Percentiles rank a stretch among this genome's conserved stretches.
Evolutionary conservation across 64 coral and sea anemone species (phyloP).

Genomic region (Platygyra sinensis): DNA sequence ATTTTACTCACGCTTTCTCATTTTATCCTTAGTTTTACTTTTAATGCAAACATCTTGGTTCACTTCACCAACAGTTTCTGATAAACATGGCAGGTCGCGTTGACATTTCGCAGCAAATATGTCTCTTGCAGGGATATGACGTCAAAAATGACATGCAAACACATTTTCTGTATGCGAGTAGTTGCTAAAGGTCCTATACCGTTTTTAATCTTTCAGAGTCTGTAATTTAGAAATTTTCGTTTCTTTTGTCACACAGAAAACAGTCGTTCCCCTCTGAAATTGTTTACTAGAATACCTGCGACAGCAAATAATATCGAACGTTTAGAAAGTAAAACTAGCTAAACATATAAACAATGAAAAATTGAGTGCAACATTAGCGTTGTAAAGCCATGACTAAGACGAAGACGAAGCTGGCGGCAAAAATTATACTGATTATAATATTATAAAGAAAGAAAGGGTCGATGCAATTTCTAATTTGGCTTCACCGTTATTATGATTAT

Average conservation of each 20-base stretch:
- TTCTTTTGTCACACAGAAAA: not conserved
- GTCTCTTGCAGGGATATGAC: not conserved
- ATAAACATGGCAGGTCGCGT: not conserved
- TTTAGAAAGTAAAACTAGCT: not conserved
- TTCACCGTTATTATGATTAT: not conserved
- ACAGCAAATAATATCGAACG: not conserved
- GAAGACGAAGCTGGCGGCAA: no score
- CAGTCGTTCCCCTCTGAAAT: not conserved
- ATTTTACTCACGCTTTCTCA: not conserved
- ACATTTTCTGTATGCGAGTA: not conserved
- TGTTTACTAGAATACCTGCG: not conserved
- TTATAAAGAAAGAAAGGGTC: no score
- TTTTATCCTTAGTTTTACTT: not conserved
- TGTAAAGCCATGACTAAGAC: not conserved
- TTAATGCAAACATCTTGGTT: not conserved
- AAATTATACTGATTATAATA: no score
- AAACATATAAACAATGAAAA: not conserved
- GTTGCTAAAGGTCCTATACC: not conserved
- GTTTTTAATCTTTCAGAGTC: not conserved
- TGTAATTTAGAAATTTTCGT: conserved; percentile 3
- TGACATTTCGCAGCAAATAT: not conserved
- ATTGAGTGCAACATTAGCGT: not conserved
- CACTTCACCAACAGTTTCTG: not conserved
- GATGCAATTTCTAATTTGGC: not conserved
- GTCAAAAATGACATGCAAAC: not conserved